phyloP scores from a whole-genome alignment of 2,888 invertebrate genomes.

The Dasypogon diadema region DNA sequence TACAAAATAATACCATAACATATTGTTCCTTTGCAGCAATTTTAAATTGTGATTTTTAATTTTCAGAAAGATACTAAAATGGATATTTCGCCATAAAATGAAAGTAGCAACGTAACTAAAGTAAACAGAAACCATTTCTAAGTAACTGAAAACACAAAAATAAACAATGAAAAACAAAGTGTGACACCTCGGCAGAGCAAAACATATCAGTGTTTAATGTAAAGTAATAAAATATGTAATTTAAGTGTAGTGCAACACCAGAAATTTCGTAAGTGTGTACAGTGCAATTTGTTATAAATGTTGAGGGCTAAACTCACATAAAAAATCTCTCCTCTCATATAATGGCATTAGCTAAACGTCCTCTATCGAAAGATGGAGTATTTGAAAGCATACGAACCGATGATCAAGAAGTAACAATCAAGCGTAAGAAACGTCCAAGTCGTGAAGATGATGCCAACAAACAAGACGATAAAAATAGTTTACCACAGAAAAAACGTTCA shows the following conservation, averaged over 20 bases:
- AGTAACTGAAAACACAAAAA: too few relatives aligned
- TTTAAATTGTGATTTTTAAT: too few relatives aligned
- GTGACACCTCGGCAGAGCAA: neutral
- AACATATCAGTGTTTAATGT: slow-evolving; percentile 28
- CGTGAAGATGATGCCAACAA: slow-evolving; percentile 65
- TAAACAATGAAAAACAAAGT: neutral
- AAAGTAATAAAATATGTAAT: neutral
- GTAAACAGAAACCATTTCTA: too few relatives aligned
- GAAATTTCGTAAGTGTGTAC: neutral
- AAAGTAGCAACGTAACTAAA: too few relatives aligned
- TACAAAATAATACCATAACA: too few relatives aligned
- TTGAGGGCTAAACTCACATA: neutral
- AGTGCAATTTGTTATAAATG: slow-evolving; percentile 27
- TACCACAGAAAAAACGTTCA: slow-evolving; percentile 67
- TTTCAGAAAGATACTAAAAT: too few relatives aligned
- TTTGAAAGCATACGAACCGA: slow-evolving; percentile 62
- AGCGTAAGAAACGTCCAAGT: slow-evolving; percentile 67
- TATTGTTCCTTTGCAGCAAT: too few relatives aligned
- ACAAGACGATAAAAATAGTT: slow-evolving; percentile 60
- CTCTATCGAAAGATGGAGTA: slow-evolving; percentile 65
- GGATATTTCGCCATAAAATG: too few relatives aligned
- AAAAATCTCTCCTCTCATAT: slow-evolving; percentile 55
- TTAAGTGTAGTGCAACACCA: neutral
- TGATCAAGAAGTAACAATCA: slow-evolving; percentile 65
- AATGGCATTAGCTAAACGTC: slow-evolving; percentile 68